Base-by-base conservation (phyloP, 2,113 vertebrate genomes). In the Eonycteris spelaea region DNA sequence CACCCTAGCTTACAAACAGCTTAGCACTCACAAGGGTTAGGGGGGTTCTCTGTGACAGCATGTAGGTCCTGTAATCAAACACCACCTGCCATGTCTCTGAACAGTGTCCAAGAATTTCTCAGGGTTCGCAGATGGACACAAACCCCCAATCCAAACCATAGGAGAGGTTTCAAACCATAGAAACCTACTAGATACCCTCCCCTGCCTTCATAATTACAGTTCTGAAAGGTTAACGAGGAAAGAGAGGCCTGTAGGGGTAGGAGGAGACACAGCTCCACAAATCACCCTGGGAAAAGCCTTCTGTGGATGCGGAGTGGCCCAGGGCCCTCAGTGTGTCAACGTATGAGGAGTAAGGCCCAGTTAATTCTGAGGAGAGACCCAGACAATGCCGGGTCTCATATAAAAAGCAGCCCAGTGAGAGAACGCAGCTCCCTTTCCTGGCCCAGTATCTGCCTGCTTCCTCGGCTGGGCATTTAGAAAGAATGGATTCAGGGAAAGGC, bases 1-100 rank as follows among this genome's bases (percentile, higher is more conserved):
- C 95, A 78, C 95, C 73, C 16, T 15, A 43, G 26, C 61, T 90
- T 63, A 22, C 14, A 82, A 78, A 80, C 38, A 68, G 51, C 53
- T 95, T 57, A 48, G 92, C 26, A 3, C 61, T 68, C 30, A 21
- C 8, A 1, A 6, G 55, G 70, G 63, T 7, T 22, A 28, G 14
- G 33, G 65, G 21, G 55, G 1, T 10, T 16, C 57, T 55, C 48
- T 10, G 9, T 21, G 18, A n/a, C 18, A 15, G 6, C 0, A 1
- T 19, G 15, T 7, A 33, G 43, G 21, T 45, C 9, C 35, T 18
- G 0, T 38, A 40, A 67, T 75, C 43, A 40, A 4, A 57, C 12
- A 19, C 43, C n/a, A 43, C 14, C 74, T 90, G 68, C 14, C 9
- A 3, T 78, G 35, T 48, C 59, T 82, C 71, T 94, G 43, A 28